These are phyloP conservation scores for Bolinopsis microptera DNA, from an alignment of 37 sponge, comb jelly and placozoan species.

Conservation along the genomic window DNA sequence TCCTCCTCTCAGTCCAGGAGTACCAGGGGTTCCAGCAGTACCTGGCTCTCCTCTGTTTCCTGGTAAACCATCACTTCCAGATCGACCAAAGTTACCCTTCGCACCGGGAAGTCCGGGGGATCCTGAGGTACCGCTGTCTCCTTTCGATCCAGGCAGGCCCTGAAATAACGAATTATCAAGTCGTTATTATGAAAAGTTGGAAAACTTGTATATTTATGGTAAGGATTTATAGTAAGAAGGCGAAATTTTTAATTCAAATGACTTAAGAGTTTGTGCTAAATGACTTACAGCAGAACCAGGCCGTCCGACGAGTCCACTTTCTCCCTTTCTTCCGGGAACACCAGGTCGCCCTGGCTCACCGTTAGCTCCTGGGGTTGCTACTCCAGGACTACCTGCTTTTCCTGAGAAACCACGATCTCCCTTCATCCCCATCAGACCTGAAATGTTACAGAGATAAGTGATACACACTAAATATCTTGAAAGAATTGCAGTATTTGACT, in stretches of 20 bases:
- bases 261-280: too few relatives aligned
- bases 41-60: conserved; percentile 67
- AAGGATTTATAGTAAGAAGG: too few relatives aligned
- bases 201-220: too few relatives aligned
- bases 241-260: too few relatives aligned
- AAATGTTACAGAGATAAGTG: too few relatives aligned
- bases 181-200: too few relatives aligned
- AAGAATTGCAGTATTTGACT: too few relatives aligned
- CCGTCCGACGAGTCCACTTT: conserved; percentile 66
- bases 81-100: conserved; percentile 55
- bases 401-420: conserved; percentile 71
- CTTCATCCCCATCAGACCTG: conserved; percentile 32
- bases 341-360: not conserved
- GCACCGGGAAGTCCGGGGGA: conserved; percentile 56
- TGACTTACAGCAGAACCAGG: conserved; percentile 45
- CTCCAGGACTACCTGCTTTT: conserved; percentile 44
- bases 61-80: conserved; percentile 66
- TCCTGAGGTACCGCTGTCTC: conserved; percentile 52
- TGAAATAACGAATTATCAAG: too few relatives aligned
- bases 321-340: conserved; percentile 43
- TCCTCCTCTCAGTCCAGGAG: conserved; percentile 67
- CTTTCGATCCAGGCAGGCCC: conserved; percentile 62
- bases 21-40: conserved; percentile 37
- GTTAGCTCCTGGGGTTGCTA: not conserved
- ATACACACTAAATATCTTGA: too few relatives aligned